Evolutionary conservation across 2,797 vertebrate genomes (phyloP).

Genomic region (Gymnoscopelus braueri): DNA sequence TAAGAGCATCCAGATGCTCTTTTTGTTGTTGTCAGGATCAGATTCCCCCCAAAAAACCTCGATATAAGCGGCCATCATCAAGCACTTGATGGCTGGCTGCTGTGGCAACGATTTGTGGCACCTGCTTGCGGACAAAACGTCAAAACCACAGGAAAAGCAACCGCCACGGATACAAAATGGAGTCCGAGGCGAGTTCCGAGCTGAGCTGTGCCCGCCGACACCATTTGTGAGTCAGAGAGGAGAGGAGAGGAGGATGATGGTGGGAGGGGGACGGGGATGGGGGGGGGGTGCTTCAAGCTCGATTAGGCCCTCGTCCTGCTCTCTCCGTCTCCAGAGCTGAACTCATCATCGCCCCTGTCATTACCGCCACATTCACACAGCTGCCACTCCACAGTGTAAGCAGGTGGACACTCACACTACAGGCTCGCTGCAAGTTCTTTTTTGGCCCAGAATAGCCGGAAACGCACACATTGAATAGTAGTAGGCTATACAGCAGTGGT

Average conservation of each 20-base stretch:
- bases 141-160: background rate
- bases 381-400: conserved; percentile 59
- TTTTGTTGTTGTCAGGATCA: conserved; percentile 68
- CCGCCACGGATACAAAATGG: conserved; percentile 64
- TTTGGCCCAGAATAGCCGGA: too few relatives aligned
- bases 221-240: conserved; percentile 51
- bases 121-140: conserved; percentile 63
- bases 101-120: conserved; percentile 50
- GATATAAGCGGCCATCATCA: conserved; percentile 28
- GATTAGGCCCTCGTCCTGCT: conserved; percentile 63
- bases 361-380: conserved; percentile 64
- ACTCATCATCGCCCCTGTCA: conserved; percentile 57
- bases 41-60: conserved; percentile 15
- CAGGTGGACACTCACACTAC: conserved; percentile 54
- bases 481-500: too few relatives aligned
- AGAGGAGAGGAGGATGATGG: conserved; percentile 51
- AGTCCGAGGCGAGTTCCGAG: conserved; percentile 63
- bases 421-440: background rate
- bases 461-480: too few relatives aligned
- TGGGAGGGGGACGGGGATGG: conserved; percentile 49
- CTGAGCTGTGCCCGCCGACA: conserved; percentile 39
- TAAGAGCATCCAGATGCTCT: conserved; percentile 69
- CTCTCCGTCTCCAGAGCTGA: conserved; percentile 57
- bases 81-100: conserved; percentile 46
- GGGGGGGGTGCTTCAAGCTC: conserved; percentile 62